phyloP scores from a whole-genome alignment of 2,797 vertebrate genomes.

The Alfaro cultratus region DNA sequence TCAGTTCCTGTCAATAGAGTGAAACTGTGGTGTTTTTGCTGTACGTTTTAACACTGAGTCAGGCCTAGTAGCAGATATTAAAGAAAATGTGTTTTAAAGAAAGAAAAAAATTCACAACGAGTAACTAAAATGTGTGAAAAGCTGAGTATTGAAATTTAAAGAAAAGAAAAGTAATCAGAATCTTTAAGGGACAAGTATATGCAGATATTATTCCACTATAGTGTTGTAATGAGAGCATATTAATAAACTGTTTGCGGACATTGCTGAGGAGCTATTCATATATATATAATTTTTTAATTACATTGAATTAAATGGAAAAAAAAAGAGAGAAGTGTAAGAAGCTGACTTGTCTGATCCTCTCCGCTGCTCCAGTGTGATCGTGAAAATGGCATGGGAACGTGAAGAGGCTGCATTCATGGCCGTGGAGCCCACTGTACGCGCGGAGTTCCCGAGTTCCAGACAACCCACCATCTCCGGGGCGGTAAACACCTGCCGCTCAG shows the following conservation, averaged over 20 bases:
- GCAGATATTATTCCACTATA: not conserved
- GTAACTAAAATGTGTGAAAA: not conserved
- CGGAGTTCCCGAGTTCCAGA: constrained; percentile 91
- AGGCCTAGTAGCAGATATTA: not conserved
- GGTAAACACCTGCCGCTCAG: constrained; percentile 83
- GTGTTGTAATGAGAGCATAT: not conserved
- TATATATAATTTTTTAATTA: no score
- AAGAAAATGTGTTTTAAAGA: not conserved
- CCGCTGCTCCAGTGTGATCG: constrained; percentile 91
- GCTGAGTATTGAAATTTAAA: not conserved
- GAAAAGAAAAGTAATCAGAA: not conserved
- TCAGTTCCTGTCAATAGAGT: not conserved
- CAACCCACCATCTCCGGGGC: constrained; percentile 88
- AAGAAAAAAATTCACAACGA: not conserved
- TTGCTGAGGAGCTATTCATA: not conserved
- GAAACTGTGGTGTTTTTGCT: not conserved
- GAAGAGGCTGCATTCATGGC: constrained; percentile 98
- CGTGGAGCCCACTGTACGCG: constrained; percentile 91
- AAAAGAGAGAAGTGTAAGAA: not conserved
- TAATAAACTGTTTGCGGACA: not conserved
- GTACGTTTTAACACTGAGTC: not conserved
- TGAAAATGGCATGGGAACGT: constrained; percentile 96
- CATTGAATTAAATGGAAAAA: not conserved
- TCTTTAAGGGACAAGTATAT: not conserved
- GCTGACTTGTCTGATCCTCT: constrained; percentile 89